Evolutionary conservation across 92 coral and sea anemone genomes (phyloP).

Genomic region (Zoanthus solanderi): DNA sequence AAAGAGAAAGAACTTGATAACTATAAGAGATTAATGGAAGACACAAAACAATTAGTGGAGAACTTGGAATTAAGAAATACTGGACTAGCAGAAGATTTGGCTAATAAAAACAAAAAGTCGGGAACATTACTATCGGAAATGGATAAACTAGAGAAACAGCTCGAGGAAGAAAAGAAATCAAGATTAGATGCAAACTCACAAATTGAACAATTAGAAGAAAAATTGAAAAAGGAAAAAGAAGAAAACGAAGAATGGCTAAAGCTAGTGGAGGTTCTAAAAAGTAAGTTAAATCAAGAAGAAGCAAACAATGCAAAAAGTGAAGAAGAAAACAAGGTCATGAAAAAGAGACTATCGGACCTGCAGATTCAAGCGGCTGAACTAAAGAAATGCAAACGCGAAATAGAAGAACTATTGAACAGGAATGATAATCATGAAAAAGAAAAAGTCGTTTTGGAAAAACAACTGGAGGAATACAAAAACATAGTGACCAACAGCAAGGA

Average conservation of each 20-base stretch:
- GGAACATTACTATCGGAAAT: slow-evolving; percentile 71
- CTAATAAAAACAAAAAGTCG: slow-evolving; percentile 70
- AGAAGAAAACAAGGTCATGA: slow-evolving; percentile 36
- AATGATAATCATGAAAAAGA: slow-evolving; percentile 71
- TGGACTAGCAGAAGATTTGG: slow-evolving; percentile 67
- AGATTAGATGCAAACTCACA: slow-evolving; percentile 58
- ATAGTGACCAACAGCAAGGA: slow-evolving; percentile 81
- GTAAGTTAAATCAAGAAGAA: slow-evolving; percentile 67
- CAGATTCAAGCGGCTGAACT: slow-evolving; percentile 58
- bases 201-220: slow-evolving; percentile 65
- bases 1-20: slow-evolving; percentile 72
- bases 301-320: slow-evolving; percentile 48
- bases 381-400: slow-evolving; percentile 58
- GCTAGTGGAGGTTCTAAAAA: slow-evolving; percentile 64
- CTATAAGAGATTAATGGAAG: slow-evolving; percentile 74
- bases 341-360: slow-evolving; percentile 40
- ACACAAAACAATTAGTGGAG: slow-evolving; percentile 77
- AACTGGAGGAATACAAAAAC: slow-evolving; percentile 67
- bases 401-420: slow-evolving; percentile 62
- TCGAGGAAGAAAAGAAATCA: slow-evolving; percentile 66
- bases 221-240: slow-evolving; percentile 55
- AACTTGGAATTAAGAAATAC: slow-evolving; percentile 77
- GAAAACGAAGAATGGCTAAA: slow-evolving; percentile 71
- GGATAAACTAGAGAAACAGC: slow-evolving; percentile 65
- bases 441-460: slow-evolving; percentile 64